Base-by-base conservation (phyloP, 2,888 invertebrate genomes). In the Leptinotarsa haldemani region DNA sequence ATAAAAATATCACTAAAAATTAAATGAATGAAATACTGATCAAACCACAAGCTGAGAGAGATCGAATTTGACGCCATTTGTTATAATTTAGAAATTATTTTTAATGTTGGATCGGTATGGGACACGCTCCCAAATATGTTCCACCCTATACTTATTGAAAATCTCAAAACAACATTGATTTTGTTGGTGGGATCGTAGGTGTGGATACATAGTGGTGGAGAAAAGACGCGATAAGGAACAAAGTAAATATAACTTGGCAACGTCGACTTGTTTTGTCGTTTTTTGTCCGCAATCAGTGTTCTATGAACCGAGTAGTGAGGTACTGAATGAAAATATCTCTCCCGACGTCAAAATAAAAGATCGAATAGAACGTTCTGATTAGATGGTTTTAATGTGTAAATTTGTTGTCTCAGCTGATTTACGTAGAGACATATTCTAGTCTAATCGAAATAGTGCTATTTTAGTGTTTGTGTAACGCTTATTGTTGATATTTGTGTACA, bases 401-500 rank as follows among this genome's bases (percentile, higher is more conserved):
- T 61, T 77, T 61, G 58, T 65, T 65, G 61, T 75, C 75, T 68
- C 71, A 73, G 52, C 53, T 67, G 70, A 64, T 48, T 70, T 70
- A 69, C 50, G 65, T 75, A 65, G 64, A 50, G 64, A 52, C 48
- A 64, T 64, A 53, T 52, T 73, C 53, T 66, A 70, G 66, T 64
- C 65, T 69, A 65, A 71, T 71, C 46, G 58, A 75, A 71, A 69
- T 61, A 68, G 68, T 67, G 64, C 53, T 56, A 50, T 74, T 74
- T 64, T 50, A 65, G 71, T 71, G 73, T 71, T 71, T 77, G 74
- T 71, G 70, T 61, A 73, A 50, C 70, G 61, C 48, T 77, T 67
- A 74, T 66, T 74, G 71, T 74, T 75, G 61, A 73, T 71, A 73
- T 67, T 73, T 77, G 73, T 77, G 77, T 75, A 75, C 72, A 75